Conservation (phyloP, 2,888 invertebrate species). For the Drosophila flavopinicola region DNA sequence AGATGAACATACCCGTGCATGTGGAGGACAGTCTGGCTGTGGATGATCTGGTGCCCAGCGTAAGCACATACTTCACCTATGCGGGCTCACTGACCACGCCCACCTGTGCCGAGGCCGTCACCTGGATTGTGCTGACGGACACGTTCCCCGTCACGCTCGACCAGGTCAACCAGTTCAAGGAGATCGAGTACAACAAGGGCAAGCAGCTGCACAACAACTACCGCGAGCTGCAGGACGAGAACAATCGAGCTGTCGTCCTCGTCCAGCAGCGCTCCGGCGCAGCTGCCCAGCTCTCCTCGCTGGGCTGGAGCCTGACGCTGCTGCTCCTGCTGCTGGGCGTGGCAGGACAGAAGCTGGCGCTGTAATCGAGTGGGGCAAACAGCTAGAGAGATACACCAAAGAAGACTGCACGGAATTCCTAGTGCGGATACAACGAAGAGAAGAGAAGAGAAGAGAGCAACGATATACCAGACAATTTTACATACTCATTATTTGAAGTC, state of each 20-base stretch:
- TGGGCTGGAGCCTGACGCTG: slow-evolving; percentile 45
- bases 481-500: slow-evolving; percentile 62
- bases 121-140: slow-evolving; percentile 88
- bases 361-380: slow-evolving; percentile 8
- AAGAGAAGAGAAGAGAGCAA: slow-evolving; percentile 40
- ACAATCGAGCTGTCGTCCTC: slow-evolving; percentile 79
- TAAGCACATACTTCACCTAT: slow-evolving; percentile 87
- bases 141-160: slow-evolving; percentile 85
- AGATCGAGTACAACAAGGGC: slow-evolving; percentile 81
- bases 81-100: slow-evolving; percentile 91
- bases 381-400: slow-evolving; percentile 52
- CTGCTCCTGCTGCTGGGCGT: slow-evolving; percentile 55
- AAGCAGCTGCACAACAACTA: slow-evolving; percentile 85
- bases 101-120: slow-evolving; percentile 89
- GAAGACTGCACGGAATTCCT: slow-evolving; percentile 34
- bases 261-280: slow-evolving; percentile 53
- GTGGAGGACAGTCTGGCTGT: slow-evolving; percentile 72
- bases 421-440: slow-evolving; percentile 41
- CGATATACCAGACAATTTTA: slow-evolving; percentile 46
- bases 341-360: slow-evolving; percentile 9
- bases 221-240: slow-evolving; percentile 80
- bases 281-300: slow-evolving; percentile 25
- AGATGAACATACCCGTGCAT: slow-evolving; percentile 66
- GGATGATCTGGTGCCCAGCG: slow-evolving; percentile 85
- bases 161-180: slow-evolving; percentile 85